Percentiles rank a stretch among this genome's conserved stretches.
Conservation (phyloP, 2,113 vertebrate species). For the Trematomus loennbergii region DNA sequence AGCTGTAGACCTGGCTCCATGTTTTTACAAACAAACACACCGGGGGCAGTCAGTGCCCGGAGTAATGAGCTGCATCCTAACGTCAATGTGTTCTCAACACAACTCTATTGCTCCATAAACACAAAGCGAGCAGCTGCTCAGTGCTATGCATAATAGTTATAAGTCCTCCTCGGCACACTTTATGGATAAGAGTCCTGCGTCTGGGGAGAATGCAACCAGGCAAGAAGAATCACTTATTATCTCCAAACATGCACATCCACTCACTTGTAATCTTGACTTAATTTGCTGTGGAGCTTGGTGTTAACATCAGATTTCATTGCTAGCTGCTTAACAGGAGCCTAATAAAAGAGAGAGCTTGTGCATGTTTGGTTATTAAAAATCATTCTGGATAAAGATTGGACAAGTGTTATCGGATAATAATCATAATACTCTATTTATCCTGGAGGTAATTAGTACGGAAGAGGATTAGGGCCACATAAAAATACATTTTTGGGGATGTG, state of each 20-base stretch:
- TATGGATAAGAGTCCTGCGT: not conserved
- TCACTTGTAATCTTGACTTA: not conserved
- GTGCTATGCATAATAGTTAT: not conserved
- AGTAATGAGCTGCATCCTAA: conserved; percentile 37
- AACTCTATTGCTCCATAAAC: conserved; percentile 12
- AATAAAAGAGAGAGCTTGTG: not conserved
- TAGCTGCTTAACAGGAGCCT: not conserved
- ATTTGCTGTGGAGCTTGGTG: conserved; percentile 6
- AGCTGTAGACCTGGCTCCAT: not conserved
- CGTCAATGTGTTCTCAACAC: conserved; percentile 12
- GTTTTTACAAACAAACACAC: conserved; percentile 1
- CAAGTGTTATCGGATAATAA: no score
- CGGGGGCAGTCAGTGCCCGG: not conserved
- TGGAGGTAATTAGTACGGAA: no score
- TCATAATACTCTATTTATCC: no score
- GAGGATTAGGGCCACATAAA: no score
- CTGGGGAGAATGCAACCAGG: not conserved
- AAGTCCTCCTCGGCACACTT: not conserved
- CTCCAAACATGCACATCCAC: conserved; percentile 3
- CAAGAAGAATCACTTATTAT: not conserved
- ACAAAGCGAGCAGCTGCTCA: conserved; percentile 44
- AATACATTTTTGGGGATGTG: no score
- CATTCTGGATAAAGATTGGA: no score
- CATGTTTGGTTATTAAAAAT: not conserved
- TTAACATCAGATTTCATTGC: not conserved